phyloP scores from a whole-genome alignment of 2,888 invertebrate genomes.

The Lamellibrachia columna region DNA sequence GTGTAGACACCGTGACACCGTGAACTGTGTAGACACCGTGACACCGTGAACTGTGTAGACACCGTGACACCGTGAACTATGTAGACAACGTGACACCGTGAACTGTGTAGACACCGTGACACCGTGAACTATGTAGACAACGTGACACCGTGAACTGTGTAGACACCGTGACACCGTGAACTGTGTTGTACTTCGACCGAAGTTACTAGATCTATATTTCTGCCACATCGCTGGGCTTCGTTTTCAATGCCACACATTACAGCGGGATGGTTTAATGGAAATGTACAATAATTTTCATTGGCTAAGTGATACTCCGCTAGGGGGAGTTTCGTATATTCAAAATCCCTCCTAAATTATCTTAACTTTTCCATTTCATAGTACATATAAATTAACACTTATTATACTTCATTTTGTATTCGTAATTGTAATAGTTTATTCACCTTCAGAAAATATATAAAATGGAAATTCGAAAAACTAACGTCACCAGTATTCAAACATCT shows the following conservation, averaged over 20 bases:
- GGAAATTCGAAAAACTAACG: background rate
- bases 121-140: background rate
- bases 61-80: too few species aligned
- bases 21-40: too few species aligned
- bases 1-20: background rate
- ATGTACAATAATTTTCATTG: background rate
- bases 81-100: background rate
- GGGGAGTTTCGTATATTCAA: background rate
- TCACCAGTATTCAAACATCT: too few species aligned
- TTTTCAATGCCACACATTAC: background rate
- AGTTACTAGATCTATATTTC: background rate
- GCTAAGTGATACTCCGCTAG: background rate
- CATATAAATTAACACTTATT: background rate
- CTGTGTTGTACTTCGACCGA: background rate
- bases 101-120: background rate
- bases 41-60: too few species aligned
- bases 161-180: too few species aligned
- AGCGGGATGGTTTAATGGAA: background rate
- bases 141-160: too few species aligned
- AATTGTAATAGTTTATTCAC: too few species aligned
- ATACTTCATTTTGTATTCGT: too few species aligned
- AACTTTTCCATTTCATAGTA: background rate
- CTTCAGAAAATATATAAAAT: too few species aligned
- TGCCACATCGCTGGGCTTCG: background rate
- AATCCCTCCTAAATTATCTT: background rate